Evolutionary conservation across 1,140 invertebrate species (phyloP).

Genomic region (Druon quercuslanigerum): DNA sequence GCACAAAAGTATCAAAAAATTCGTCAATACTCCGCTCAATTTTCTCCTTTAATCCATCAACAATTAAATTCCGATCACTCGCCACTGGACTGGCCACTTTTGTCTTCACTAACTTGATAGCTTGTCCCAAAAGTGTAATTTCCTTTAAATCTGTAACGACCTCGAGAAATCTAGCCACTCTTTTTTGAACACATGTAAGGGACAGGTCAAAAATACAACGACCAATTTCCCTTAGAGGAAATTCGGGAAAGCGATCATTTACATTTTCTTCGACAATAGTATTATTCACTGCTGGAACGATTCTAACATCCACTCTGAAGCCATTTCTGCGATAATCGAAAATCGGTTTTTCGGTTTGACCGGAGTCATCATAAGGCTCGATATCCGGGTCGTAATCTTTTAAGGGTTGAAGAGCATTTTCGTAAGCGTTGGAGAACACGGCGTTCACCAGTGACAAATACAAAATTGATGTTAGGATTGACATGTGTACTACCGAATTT

Average conservation of each 20-base stretch:
- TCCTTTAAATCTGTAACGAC: slow-evolving; percentile 73
- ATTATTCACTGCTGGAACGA: slow-evolving; percentile 56
- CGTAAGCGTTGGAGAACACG: slow-evolving; percentile 33
- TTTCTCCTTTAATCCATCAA: slow-evolving; percentile 62
- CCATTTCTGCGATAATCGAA: slow-evolving; percentile 66
- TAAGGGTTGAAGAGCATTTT: slow-evolving; percentile 30
- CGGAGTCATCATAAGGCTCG: slow-evolving; percentile 43
- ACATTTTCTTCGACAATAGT: slow-evolving; percentile 7
- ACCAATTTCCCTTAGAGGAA: slow-evolving; percentile 65
- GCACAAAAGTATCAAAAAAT: slow-evolving; percentile 77
- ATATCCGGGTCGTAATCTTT: slow-evolving; percentile 43
- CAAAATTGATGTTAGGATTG: slow-evolving; percentile 33
- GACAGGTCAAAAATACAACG: slow-evolving; percentile 72
- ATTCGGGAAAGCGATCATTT: slow-evolving; percentile 63
- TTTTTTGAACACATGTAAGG: slow-evolving; percentile 74
- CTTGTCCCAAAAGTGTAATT: slow-evolving; percentile 74
- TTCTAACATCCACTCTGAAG: slow-evolving; percentile 61
- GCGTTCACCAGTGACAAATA: slow-evolving; percentile 28
- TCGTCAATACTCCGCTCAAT: slow-evolving; percentile 76
- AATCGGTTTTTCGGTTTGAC: slow-evolving; percentile 53
- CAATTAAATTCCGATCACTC: slow-evolving; percentile 49
- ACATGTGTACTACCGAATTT: slow-evolving; percentile 38
- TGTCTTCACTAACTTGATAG: slow-evolving; percentile 75
- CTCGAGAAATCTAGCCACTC: slow-evolving; percentile 74
- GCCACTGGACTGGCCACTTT: slow-evolving; percentile 36